A percentile compares a stretch with the other conserved stretches of the same genome.
These are phyloP conservation scores for Axis porcinus DNA, from an alignment of 2,113 vertebrate genomes.

Conservation along the genomic window DNA sequence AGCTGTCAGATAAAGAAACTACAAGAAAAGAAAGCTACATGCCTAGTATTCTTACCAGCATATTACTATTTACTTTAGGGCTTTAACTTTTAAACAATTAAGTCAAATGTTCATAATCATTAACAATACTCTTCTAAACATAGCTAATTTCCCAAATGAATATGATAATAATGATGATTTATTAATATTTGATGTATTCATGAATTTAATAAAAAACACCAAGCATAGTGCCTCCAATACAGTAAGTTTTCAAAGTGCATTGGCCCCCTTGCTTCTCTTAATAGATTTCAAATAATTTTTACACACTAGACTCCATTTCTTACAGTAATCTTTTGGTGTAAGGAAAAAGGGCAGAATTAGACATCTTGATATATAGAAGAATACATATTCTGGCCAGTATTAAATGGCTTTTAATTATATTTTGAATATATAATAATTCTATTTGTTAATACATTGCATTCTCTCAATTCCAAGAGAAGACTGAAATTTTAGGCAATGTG, in stretches of 20 bases:
- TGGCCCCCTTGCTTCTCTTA: not conserved
- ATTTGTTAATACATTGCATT: not conserved
- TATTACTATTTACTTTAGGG: not conserved
- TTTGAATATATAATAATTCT: not conserved
- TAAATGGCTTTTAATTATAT: not conserved
- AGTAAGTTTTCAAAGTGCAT: not conserved
- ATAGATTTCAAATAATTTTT: not conserved
- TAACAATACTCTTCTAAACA: not conserved
- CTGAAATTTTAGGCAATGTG: not conserved
- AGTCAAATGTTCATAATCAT: not conserved
- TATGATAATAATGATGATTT: not conserved
- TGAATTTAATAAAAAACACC: not conserved
- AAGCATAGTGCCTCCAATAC: not conserved
- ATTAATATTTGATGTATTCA: not conserved
- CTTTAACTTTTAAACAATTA: not conserved
- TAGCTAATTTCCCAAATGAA: not conserved
- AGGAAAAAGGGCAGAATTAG: not conserved
- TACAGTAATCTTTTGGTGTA: not conserved
- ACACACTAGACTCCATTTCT: not conserved
- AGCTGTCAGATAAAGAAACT: not conserved
- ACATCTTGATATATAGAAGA: not conserved
- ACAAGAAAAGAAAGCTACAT: not conserved
- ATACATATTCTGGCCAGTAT: not conserved
- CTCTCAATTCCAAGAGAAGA: not conserved
- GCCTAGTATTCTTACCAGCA: not conserved